Conservation (phyloP, 2,797 vertebrate species). For the Tragopan temminckii region DNA sequence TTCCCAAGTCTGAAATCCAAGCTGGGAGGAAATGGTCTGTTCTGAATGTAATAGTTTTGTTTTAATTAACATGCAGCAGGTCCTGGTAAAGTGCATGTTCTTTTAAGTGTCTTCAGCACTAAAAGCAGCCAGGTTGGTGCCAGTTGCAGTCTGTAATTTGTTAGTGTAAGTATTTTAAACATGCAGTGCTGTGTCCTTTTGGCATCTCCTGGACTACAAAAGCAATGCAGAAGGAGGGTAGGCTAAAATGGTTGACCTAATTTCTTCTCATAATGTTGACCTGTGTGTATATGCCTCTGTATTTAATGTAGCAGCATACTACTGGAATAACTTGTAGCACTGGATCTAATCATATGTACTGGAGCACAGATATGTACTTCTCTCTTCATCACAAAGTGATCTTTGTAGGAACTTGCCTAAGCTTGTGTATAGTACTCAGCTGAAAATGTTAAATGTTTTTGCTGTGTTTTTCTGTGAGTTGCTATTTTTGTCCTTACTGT, state of each 20-base stretch:
- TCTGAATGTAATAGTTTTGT: not conserved
- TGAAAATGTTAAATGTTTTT: not conserved
- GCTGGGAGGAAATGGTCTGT: not conserved
- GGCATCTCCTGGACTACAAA: not conserved
- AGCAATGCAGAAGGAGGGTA: not conserved
- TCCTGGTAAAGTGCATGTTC: not conserved
- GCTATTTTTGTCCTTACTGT: not conserved
- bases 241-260: not conserved
- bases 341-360: not conserved
- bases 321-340: not conserved
- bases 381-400: not conserved
- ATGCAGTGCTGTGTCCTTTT: fast-evolving
- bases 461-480: not conserved
- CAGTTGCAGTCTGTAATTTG: fast-evolving
- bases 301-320: not conserved
- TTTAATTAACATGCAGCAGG: not conserved
- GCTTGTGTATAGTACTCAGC: fast-evolving
- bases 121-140: not conserved
- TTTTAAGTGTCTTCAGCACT: not conserved
- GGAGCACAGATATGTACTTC: not conserved
- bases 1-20: not conserved
- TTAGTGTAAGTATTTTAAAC: not conserved
- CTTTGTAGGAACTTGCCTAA: not conserved
- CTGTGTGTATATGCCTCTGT: not conserved
- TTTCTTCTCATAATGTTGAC: not conserved